phyloP scores from a whole-genome alignment of 2,888 invertebrate genomes.

The Labia minor region DNA sequence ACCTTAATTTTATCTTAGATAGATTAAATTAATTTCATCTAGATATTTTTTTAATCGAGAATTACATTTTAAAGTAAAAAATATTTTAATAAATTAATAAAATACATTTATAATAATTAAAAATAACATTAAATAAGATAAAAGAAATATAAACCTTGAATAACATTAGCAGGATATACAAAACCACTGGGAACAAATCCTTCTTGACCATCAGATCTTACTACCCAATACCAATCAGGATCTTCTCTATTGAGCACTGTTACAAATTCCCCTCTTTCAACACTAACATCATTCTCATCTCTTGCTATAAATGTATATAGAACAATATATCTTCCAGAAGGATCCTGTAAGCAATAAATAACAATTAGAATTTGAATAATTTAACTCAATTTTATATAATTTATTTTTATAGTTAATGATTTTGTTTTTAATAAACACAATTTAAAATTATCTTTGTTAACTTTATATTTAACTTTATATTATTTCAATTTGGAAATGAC shows the following conservation, averaged over 20 bases:
- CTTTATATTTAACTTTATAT: too few species aligned
- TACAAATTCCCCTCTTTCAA: slow-evolving; percentile 90
- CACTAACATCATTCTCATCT: slow-evolving; percentile 89
- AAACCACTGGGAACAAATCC: slow-evolving; percentile 93
- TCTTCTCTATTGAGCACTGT: slow-evolving; percentile 90
- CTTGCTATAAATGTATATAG: slow-evolving; percentile 85
- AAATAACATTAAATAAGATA: neutral
- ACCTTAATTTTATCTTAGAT: neutral
- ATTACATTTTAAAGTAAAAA: too few species aligned
- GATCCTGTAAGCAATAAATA: slow-evolving; percentile 48
- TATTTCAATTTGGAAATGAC: too few species aligned
- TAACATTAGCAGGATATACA: slow-evolving; percentile 79
- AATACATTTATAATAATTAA: too few species aligned
- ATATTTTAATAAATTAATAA: too few species aligned
- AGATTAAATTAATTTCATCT: neutral
- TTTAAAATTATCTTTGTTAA: too few species aligned
- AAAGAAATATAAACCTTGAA: slow-evolving; percentile 40
- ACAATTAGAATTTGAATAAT: too few species aligned
- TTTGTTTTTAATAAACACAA: too few species aligned
- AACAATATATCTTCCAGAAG: slow-evolving; percentile 82
- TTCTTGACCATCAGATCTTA: slow-evolving; percentile 82
- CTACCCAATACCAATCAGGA: slow-evolving; percentile 95
- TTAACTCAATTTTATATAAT: too few species aligned
- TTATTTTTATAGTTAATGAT: too few species aligned
- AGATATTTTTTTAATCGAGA: too few species aligned